A percentile compares a stretch with the other conserved stretches of the same genome.
Evolutionary conservation across 2,888 invertebrate genomes (phyloP).

Genomic region (Ectropis crepuscularia): DNA sequence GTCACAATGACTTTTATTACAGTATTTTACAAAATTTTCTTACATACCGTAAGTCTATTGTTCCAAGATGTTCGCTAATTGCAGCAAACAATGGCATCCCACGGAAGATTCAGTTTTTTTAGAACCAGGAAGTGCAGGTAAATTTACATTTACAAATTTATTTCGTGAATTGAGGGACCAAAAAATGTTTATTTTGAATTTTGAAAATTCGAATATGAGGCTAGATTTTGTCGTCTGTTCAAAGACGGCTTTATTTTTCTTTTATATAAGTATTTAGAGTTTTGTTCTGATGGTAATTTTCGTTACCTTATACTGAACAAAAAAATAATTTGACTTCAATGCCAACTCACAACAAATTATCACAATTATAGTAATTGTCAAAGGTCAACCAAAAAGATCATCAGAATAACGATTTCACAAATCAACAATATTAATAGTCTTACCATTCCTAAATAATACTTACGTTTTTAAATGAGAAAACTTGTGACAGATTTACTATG

Average conservation of each 20-base stretch:
- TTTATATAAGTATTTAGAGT: constrained; percentile 21
- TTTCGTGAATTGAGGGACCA: constrained; percentile 23
- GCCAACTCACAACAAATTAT: no score
- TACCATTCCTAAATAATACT: no score
- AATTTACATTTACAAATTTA: constrained; percentile 29
- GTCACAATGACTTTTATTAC: constrained; percentile 24
- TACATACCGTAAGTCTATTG: constrained; percentile 34
- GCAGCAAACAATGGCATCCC: constrained; percentile 32
- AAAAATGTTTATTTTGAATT: constrained; percentile 34
- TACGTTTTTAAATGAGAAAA: no score
- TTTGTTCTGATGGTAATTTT: constrained; percentile 30
- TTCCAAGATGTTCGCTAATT: constrained; percentile 26
- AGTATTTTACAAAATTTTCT: constrained; percentile 27
- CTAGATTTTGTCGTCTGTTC: constrained; percentile 38
- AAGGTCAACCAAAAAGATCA: no score
- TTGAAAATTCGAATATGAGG: constrained; percentile 37
- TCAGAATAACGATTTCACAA: no score
- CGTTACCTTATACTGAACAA: neutral
- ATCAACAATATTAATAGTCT: no score
- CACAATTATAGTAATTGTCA: no score
- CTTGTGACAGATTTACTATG: no score
- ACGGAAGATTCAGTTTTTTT: constrained; percentile 27
- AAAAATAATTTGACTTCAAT: no score
- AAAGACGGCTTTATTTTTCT: constrained; percentile 33
- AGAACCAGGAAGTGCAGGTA: constrained; percentile 25